phyloP scores from a whole-genome alignment of 2,113 vertebrate species.

The Taurulus bubalis region DNA sequence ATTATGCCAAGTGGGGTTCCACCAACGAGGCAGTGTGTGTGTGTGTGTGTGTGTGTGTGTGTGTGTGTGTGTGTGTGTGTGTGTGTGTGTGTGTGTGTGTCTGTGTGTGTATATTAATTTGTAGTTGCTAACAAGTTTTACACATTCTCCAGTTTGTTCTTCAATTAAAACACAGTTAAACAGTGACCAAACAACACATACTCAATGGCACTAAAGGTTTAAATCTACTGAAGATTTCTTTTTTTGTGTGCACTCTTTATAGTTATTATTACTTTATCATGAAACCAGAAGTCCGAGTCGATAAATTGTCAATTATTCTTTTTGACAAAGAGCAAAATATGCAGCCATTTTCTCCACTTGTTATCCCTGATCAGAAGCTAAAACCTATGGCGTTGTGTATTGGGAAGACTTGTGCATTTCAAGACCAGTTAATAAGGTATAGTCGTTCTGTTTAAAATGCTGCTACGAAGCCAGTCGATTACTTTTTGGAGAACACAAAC shows the following conservation, averaged over 20 bases:
- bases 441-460: too few relatives aligned
- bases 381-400: not conserved
- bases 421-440: not conserved
- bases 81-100: conserved; percentile 24
- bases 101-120: not conserved
- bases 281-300: not conserved
- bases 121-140: not conserved
- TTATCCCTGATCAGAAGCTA: not conserved
- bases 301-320: not conserved
- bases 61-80: conserved; percentile 28
- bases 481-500: too few relatives aligned
- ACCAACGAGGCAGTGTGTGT: conserved; percentile 26
- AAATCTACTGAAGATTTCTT: not conserved
- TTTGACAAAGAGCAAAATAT: not conserved
- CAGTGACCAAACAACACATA: not conserved
- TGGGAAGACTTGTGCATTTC: not conserved
- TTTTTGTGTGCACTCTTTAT: too few relatives aligned
- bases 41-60: conserved; percentile 32
- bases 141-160: not conserved
- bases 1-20: conserved; percentile 80
- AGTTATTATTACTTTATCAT: not conserved
- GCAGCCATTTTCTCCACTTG: not conserved
- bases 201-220: not conserved
- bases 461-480: too few relatives aligned
- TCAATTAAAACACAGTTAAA: conserved; percentile 8